Evolutionary conservation across 2,113 vertebrate species (phyloP).

Genomic region (Notarius quadriscutis): DNA sequence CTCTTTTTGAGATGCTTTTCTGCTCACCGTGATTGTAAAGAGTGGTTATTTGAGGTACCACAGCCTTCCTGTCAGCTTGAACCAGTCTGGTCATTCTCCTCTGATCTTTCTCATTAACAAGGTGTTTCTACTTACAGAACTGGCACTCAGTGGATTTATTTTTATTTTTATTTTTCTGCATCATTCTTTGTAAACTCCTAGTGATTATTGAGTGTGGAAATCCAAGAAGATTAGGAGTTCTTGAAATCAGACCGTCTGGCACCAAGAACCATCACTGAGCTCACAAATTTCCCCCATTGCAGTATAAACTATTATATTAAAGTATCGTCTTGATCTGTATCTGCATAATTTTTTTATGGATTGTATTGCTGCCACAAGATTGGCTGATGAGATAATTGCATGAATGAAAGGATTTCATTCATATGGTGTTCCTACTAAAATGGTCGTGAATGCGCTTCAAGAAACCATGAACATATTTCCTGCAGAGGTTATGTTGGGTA

Average conservation of each 20-base stretch:
- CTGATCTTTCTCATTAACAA: background rate
- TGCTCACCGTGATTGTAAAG: background rate
- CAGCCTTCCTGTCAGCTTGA: background rate
- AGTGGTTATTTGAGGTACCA: background rate
- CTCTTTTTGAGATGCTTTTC: slow-evolving; percentile 1
- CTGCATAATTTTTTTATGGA: background rate
- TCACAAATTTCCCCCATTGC: background rate
- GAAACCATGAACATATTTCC: background rate
- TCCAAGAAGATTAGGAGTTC: background rate
- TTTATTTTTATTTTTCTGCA: background rate
- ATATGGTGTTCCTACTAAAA: background rate
- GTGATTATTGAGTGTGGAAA: background rate
- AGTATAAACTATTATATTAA: background rate
- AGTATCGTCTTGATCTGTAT: background rate
- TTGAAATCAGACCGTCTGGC: background rate
- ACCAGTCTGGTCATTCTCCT: background rate
- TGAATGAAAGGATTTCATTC: background rate
- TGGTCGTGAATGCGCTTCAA: background rate
- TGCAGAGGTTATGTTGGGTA: background rate
- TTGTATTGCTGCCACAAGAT: background rate
- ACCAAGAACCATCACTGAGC: background rate
- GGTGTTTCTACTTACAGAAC: background rate
- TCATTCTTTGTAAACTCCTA: background rate
- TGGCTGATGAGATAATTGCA: background rate
- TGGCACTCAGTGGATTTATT: background rate